Base-by-base conservation (phyloP, 2,797 vertebrate genomes). In the Poecilia wingei region DNA sequence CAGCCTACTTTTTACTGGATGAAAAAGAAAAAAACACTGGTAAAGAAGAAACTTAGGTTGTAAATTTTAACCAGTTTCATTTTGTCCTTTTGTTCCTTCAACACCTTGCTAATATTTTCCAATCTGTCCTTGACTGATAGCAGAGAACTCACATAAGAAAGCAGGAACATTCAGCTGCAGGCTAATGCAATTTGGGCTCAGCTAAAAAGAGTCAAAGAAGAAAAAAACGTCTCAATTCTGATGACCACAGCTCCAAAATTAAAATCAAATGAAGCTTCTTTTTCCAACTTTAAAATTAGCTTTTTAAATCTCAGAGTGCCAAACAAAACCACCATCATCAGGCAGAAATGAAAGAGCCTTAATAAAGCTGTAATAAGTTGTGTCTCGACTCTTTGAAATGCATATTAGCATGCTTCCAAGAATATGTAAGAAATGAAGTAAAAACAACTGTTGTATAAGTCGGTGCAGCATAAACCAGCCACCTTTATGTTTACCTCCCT, bases 121-220 rank as follows among this genome's bases (percentile, higher is more conserved):
- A 18, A 20, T 64, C 33, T 64, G 74, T 82, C 84, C 75, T 81
- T 79, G 79, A 83, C 82, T 79, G 61, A 46, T 59, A 69, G 64
- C 25, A 71, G 76, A 84, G 82, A 46, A 31, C 69, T 16, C 79
- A 68, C 77, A 72, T 68, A 81, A 86, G 79, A 82, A 72, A 82
- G 78, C 12, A 66, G 36, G 20, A 41, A 22, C 64, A 66, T 22
- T 68, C 31, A 6, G 69, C 71, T 20, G 28, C 78, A 57, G 22
- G 22, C 36, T 36, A 45, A 45, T 66, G 39, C 72, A 43, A 46
- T 66, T 57, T 39, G 57, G 18, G 1, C 33, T 73, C 16, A 49
- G 16, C 7, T 2, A 33, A 20, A 28, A 51, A 25, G 51, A 53
- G 25, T 53, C 8, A 2, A 14, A 36, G 31, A 51, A 20, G n/a